Percentiles rank a stretch among this genome's conserved stretches.
Conservation (phyloP, 2,888 invertebrate species). For the Hirudinaria manillensis region DNA sequence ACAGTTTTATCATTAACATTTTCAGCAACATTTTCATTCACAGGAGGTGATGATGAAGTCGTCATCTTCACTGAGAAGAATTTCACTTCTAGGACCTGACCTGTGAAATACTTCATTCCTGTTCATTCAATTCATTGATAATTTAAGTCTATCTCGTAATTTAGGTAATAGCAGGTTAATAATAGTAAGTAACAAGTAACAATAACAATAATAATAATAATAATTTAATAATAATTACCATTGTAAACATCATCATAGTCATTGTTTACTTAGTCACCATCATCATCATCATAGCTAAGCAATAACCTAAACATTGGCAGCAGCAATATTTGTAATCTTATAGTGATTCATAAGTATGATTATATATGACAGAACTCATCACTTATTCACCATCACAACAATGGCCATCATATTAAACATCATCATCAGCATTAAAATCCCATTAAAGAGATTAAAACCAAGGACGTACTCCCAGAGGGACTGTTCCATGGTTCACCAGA, state of each 20-base stretch:
- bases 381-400: too few relatives aligned
- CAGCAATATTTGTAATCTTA: too few relatives aligned
- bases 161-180: neutral
- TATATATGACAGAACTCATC: too few relatives aligned
- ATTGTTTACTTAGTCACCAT: neutral
- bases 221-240: too few relatives aligned
- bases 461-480: slow-evolving; percentile 47
- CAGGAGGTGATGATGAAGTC: neutral
- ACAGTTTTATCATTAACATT: neutral
- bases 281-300: neutral
- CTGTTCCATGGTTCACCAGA: slow-evolving; percentile 51
- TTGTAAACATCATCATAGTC: neutral
- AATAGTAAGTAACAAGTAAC: too few relatives aligned
- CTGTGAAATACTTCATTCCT: neutral
- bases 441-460: too few relatives aligned
- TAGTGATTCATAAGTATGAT: too few relatives aligned
- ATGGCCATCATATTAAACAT: too few relatives aligned
- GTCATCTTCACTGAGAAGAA: neutral
- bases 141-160: neutral
- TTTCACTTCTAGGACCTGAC: neutral
- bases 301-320: too few relatives aligned
- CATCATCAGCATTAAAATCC: too few relatives aligned
- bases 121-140: neutral
- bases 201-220: too few relatives aligned
- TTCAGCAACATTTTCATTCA: neutral